Conservation (phyloP, 2,113 vertebrate genomes). For the Hucho hucho region DNA sequence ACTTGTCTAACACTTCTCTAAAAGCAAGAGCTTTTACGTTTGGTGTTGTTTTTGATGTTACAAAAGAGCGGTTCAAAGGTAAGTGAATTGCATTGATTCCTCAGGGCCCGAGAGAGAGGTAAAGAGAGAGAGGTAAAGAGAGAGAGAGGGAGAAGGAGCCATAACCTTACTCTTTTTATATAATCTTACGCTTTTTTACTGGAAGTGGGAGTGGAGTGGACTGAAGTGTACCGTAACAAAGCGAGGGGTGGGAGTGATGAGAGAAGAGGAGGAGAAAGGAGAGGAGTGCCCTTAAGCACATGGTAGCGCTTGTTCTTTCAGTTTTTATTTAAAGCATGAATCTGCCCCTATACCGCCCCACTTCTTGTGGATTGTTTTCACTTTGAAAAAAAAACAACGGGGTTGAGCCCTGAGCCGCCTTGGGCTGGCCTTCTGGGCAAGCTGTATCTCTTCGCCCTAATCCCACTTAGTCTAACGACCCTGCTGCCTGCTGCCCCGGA, state of each 20-base stretch:
- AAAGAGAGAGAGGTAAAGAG: slow-evolving; percentile 20
- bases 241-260: slow-evolving; percentile 13
- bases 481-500: no score
- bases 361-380: no score
- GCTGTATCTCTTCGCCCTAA: no score
- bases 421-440: no score
- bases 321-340: slow-evolving; percentile 24
- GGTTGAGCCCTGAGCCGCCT: no score
- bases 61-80: slow-evolving; percentile 60
- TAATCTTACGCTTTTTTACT: slow-evolving; percentile 16
- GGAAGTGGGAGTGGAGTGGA: slow-evolving; percentile 16
- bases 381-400: no score
- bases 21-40: slow-evolving; percentile 43
- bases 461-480: no score
- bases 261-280: slow-evolving; percentile 4
- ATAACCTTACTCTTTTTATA: slow-evolving; percentile 24
- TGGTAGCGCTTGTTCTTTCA: slow-evolving; percentile 13
- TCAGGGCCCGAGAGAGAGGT: slow-evolving; percentile 14
- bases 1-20: slow-evolving; percentile 46
- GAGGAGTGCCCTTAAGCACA: slow-evolving; percentile 19
- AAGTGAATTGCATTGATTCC: slow-evolving; percentile 55
- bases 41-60: slow-evolving; percentile 47
- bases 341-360: no score
- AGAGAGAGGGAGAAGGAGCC: slow-evolving; percentile 5
- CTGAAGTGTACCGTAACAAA: background rate